A percentile compares a stretch with the other conserved stretches of the same genome.
Conservation (phyloP, 2,888 invertebrate species). For the Ceraclea dissimilis region DNA sequence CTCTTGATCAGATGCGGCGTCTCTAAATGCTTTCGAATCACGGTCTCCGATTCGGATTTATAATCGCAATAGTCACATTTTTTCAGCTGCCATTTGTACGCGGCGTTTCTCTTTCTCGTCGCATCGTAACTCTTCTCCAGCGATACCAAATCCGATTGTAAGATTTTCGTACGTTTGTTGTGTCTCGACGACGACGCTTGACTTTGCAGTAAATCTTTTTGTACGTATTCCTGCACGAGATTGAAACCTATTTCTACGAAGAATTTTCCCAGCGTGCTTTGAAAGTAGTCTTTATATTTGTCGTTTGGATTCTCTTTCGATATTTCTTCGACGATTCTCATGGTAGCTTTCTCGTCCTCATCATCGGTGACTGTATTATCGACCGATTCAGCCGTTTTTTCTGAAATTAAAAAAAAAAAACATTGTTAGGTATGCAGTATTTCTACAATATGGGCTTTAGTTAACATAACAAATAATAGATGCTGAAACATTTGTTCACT, state of each 20-base stretch:
- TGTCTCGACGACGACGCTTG: not conserved
- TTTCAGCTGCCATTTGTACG: not conserved
- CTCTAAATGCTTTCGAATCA: slow-evolving; percentile 5
- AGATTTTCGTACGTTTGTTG: not conserved
- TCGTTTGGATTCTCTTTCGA: not conserved
- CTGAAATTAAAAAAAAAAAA: not conserved
- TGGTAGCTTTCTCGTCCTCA: not conserved
- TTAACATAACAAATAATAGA: too few species aligned
- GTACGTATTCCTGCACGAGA: not conserved
- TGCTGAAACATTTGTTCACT: too few species aligned
- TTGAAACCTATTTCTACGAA: slow-evolving; percentile 1
- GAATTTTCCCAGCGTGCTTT: not conserved
- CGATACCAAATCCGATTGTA: not conserved
- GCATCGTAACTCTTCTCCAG: not conserved
- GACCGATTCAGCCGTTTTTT: not conserved
- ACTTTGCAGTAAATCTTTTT: not conserved
- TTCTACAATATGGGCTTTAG: too few species aligned
- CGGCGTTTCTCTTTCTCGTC: not conserved
- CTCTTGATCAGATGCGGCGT: not conserved
- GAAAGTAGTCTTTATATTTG: not conserved
- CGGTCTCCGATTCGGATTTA: not conserved
- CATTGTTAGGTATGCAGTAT: too few species aligned
- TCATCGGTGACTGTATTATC: not conserved
- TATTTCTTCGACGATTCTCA: not conserved
- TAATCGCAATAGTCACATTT: not conserved